Base-by-base conservation (phyloP, 2,888 invertebrate genomes). In the Chloroclysta siterata region DNA sequence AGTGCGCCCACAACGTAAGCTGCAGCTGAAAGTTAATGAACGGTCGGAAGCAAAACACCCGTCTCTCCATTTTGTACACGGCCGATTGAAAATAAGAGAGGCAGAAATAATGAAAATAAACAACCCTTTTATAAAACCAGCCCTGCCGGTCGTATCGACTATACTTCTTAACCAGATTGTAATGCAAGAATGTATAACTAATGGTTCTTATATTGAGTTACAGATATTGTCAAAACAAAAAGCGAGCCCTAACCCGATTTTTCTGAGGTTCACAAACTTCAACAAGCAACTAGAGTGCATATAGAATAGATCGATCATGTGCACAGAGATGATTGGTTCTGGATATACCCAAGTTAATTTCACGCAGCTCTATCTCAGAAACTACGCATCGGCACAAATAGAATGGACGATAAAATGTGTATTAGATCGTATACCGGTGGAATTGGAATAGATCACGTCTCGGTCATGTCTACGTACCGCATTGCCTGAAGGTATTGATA, bases 1-100 rank as follows among this genome's bases (percentile, higher is more conserved):
- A 85, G 80, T 80, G 80, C 78, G 77, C 58, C 77, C 77, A 77
- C 75, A 78, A 72, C 78, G 73, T 74, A 75, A 61, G 65, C 70
- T 66, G 77, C 81, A 79, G 84, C 81, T 80, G 81, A 79, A 83
- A 85, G 82, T 86, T 89, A 89, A 89, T 88, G 85, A 89, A 89
- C 77, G 78, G 72, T 76, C 72, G 76, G 73, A 74, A 72, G 74
- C 74, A 77, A 78, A 82, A 82, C 74, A 77, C 70, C 74, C 76
- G 60, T 72, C 68, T 72, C 73, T 61, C 71, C 68, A 74, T 80
- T 76, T 78, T 74, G 76, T 75, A 78, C 79, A 82, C 78, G 73
- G 71, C 71, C 70, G 71, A 78, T 76, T 77, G 76, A 76, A 79
- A 80, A 78, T 74, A 73, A 74, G 57, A 58, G 60, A 55, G 56